Percentiles rank a stretch among this genome's conserved stretches.
Evolutionary conservation across 2,888 invertebrate genomes (phyloP).

Genomic region (Catocala nupta): DNA sequence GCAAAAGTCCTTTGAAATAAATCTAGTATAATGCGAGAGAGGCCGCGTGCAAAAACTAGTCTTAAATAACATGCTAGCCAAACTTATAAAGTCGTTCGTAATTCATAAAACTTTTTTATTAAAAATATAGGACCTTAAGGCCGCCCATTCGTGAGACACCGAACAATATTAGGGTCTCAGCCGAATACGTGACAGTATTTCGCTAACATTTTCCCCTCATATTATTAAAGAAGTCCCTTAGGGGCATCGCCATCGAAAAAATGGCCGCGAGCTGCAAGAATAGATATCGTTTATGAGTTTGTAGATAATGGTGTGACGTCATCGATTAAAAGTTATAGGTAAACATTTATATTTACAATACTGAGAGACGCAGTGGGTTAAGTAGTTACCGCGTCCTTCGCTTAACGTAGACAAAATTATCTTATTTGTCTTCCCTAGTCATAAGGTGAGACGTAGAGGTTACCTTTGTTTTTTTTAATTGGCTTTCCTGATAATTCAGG

Average conservation of each 20-base stretch:
- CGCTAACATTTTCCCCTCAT: constrained; percentile 54
- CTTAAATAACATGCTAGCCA: background rate
- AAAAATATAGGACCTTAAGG: constrained; percentile 59
- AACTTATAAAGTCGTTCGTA: constrained; percentile 47
- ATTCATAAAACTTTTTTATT: constrained; percentile 71
- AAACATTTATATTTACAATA: no score
- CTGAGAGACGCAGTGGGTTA: no score
- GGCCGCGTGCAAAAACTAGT: no score
- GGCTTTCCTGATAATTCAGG: no score
- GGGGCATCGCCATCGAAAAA: constrained; percentile 16
- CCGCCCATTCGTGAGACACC: constrained; percentile 42
- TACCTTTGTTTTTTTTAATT: no score
- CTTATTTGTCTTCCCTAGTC: no score
- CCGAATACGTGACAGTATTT: constrained; percentile 69
- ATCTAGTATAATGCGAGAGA: no score
- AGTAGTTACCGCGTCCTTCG: no score
- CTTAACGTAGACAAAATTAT: no score
- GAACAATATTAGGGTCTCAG: constrained; percentile 45
- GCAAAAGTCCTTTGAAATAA: no score
- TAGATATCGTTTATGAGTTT: background rate
- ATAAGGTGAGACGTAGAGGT: no score
- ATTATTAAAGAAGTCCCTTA: constrained; percentile 64
- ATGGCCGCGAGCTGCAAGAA: constrained; percentile 16
- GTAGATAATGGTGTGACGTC: background rate
- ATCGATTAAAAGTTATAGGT: background rate